These are phyloP conservation scores for Henricia sp. DNA, from an alignment of 53 echinoderm and acorn worm species.

Conservation along the genomic window DNA sequence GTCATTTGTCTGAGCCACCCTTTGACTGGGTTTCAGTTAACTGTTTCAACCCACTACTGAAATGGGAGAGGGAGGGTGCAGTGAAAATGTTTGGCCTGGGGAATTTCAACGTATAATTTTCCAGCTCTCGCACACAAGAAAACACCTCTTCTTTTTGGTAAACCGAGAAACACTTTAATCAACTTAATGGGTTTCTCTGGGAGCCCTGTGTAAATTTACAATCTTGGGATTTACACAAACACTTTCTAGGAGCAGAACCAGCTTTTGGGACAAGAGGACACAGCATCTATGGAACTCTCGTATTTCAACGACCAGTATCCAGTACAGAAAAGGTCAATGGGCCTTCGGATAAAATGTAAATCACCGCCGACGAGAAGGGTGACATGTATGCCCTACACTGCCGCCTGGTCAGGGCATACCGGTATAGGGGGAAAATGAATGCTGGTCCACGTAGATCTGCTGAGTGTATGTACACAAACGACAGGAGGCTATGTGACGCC, in stretches of 20 bases:
- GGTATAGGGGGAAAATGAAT: background rate
- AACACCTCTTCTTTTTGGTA: too few species aligned
- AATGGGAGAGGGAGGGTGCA: too few species aligned
- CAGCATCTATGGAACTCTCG: background rate
- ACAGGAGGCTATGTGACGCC: conserved; percentile 6
- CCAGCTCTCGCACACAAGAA: too few species aligned
- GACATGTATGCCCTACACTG: too few species aligned
- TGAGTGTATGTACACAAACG: background rate
- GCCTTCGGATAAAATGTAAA: conserved; percentile 21
- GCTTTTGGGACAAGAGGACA: background rate
- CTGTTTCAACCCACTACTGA: too few species aligned
- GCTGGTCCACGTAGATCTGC: background rate
- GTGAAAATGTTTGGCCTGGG: too few species aligned
- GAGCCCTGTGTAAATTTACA: background rate
- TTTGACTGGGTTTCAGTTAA: too few species aligned
- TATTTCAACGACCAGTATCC: background rate
- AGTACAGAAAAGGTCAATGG: background rate
- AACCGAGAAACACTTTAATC: background rate
- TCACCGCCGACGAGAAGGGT: background rate
- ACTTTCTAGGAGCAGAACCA: background rate
- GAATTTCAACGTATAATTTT: too few species aligned
- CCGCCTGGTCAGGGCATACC: background rate
- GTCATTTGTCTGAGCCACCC: too few species aligned
- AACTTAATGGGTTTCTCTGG: background rate
- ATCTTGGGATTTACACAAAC: background rate